A percentile compares a stretch with the other conserved stretches of the same genome.
phyloP scores from a whole-genome alignment of 2,888 invertebrate genomes.

The Parasteatoda lunata region DNA sequence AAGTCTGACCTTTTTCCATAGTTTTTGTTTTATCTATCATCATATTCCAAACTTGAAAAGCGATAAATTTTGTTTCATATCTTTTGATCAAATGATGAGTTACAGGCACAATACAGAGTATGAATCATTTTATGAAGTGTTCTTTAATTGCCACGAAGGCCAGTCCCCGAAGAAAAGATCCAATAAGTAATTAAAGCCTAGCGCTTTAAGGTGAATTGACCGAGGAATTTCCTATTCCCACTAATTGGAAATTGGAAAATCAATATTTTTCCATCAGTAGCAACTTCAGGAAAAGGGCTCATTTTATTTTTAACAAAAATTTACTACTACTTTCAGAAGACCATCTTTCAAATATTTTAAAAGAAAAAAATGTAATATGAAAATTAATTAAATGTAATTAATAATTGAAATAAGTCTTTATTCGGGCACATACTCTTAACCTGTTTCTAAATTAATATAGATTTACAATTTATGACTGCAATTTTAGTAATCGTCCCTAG shows the following conservation, averaged over 20 bases:
- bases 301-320: conserved; percentile 39
- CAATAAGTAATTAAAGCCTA: conserved; percentile 65
- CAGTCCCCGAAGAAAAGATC: conserved; percentile 34
- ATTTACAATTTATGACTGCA: too few species aligned
- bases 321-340: conserved; percentile 19
- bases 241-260: conserved; percentile 66
- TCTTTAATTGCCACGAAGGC: conserved; percentile 52
- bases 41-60: too few species aligned
- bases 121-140: neutral
- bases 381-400: conserved; percentile 18
- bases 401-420: conserved; percentile 22
- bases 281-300: conserved; percentile 25
- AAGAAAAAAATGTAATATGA: conserved; percentile 16
- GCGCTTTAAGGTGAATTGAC: conserved; percentile 57
- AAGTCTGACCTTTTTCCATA: too few species aligned
- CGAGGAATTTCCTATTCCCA: conserved; percentile 54
- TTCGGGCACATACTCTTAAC: neutral
- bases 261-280: conserved; percentile 54
- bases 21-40: too few species aligned
- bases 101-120: too few species aligned
- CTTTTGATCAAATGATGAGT: too few species aligned
- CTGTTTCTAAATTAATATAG: neutral
- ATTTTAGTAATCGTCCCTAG: too few species aligned
- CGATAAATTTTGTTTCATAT: too few species aligned
- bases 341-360: conserved; percentile 16